Evolutionary conservation across 2,888 invertebrate species (phyloP).

Genomic region (Arctia plantaginis): DNA sequence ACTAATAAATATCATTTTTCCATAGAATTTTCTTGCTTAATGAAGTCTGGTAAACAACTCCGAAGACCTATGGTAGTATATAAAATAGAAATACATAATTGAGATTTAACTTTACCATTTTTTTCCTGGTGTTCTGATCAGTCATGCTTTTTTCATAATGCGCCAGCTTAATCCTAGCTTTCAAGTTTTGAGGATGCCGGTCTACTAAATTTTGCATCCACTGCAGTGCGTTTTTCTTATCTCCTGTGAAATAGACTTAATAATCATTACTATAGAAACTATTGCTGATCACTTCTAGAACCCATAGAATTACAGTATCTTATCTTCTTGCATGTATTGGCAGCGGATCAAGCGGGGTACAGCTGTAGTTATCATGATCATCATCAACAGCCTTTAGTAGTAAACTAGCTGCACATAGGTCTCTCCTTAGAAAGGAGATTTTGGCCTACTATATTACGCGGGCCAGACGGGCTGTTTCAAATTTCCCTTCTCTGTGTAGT

Average conservation of each 20-base stretch:
- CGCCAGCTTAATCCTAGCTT: slow-evolving; percentile 95
- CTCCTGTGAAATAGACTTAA: slow-evolving; percentile 86
- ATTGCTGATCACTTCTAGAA: no score
- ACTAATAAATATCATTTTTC: background rate
- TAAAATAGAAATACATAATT: background rate
- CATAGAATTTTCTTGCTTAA: background rate
- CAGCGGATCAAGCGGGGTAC: no score
- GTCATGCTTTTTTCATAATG: slow-evolving; percentile 95
- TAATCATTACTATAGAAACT: background rate
- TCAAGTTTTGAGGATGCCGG: slow-evolving; percentile 92
- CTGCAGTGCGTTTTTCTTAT: slow-evolving; percentile 93
- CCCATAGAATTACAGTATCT: no score
- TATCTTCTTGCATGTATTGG: background rate
- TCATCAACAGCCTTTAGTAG: no score
- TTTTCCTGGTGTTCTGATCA: slow-evolving; percentile 58
- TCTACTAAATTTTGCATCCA: slow-evolving; percentile 95
- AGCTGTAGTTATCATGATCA: no score
- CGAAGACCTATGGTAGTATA: background rate
- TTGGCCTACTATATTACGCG: no score
- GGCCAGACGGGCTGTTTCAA: no score
- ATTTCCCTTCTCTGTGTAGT: no score
- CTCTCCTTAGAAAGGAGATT: no score
- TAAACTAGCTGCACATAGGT: no score
- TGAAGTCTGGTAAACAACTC: background rate
- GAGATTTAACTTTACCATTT: background rate